Base-by-base conservation (phyloP, 2,113 vertebrate genomes). In the Chitala chitala region DNA sequence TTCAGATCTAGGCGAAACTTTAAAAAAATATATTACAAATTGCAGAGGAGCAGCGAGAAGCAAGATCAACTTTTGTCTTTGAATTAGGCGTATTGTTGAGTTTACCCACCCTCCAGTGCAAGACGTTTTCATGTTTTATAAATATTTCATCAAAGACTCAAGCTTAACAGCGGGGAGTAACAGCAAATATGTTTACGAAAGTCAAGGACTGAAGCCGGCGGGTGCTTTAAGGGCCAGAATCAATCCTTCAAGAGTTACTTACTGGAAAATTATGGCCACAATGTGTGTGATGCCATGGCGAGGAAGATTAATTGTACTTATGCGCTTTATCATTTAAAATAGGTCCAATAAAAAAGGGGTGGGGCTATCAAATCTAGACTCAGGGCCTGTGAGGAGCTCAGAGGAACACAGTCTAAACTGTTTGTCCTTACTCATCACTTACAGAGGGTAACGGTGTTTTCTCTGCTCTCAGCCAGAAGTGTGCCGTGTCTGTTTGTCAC, bases 201-300 rank as follows among this genome's bases (percentile, higher is more conserved):
- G 53, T 55, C 13, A 55, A 55, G n/a, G 15, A 55, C 1, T 55
- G 7, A 22, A n/a, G 53, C 53, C 56, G 50, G 8, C 12, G 56
- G 40, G 17, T 22, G 26, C 56, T 61, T 29, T 61, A 40, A 8
- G 31, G 3, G 15, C 44, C 59, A 33, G 44, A 50, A 54, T 33
- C 26, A 44, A 75, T 75, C 33, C 12, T 48, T 75, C 73, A 75
- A 64, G 53, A 56, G 42, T 33, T 31, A 63, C 33, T 40, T 31
- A 40, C 38, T 13, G 58, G 53, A 54, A 22, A 58, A 44, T 56
- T 71, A 66, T 55, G 55, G 58, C 36, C 69, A 22, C 56, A 15
- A 17, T 64, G 46, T 38, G 13, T 36, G 56, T 69, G 20, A 44
- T 17, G 55, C 12, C 12, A 17, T 44, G 24, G 17, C 4, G 55